Base-by-base conservation (phyloP, 2,113 vertebrate species). In the Pseudorasbora parva region DNA sequence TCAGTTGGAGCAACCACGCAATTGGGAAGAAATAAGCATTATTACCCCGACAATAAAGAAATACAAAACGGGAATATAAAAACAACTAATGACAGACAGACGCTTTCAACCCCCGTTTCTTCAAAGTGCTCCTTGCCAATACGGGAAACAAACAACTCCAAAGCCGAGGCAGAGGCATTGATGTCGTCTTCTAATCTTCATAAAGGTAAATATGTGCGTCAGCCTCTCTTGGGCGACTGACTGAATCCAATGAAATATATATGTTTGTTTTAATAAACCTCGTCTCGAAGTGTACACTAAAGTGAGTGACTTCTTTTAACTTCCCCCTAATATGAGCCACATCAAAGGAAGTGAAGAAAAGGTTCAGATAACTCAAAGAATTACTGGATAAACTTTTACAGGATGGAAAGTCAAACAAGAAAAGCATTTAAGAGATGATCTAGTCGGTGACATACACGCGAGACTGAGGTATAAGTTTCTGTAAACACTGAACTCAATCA, bases 211-310 rank as follows among this genome's bases (percentile, higher is more conserved):
- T 84, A 84, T 25, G 25, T 71, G 57, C 15, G 73, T 54, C 82
- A 74, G 68, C 69, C 77, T 57, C 81, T 75, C 75, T 54, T 76
- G 60, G 57, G 66, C 74, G 71, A 89, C 3, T n/a, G 79, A 88
- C 8, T 62, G 87, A 88, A 90, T 85, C 85, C 82, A 74, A 74
- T 92, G 83, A 90, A 89, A 91, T 92, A 81, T 90, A 90, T 89
- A 78, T 77, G 57, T 84, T n/a, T 82, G 54, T 68, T 69, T 87
- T 80, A 81, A 77, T 76, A 69, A 86, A 72, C 33, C 56, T 25
- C 41, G 57, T 85, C 77, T 88, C 64, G 80, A 82, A 82, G 66
- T 68, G 43, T 71, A 75, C 19, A 62, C 69, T 77, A 78, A 84
- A 77, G 74, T 64, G 83, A 76, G 17, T 33, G 23, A 30, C 51